Evolutionary conservation across 23 tunicate species (phyloP).

Genomic region (Trididemnum clinides): DNA sequence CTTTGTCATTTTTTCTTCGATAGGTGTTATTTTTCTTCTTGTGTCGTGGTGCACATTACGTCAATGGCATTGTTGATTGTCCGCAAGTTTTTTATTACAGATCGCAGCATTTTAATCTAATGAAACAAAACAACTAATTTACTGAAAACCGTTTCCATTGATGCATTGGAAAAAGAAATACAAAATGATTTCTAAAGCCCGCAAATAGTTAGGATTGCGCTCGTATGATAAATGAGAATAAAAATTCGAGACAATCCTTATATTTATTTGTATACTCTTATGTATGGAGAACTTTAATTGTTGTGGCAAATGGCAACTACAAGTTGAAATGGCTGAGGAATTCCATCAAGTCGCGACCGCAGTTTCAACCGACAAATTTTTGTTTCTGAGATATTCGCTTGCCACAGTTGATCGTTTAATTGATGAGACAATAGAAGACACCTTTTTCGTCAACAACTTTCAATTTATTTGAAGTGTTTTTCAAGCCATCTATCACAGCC

Average conservation of each 20-base stretch:
- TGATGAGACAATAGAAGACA: neutral
- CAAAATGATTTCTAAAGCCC: too few species aligned
- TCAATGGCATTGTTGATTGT: neutral
- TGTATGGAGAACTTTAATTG: too few species aligned
- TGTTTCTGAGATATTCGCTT: neutral
- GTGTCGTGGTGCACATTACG: neutral
- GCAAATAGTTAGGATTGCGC: too few species aligned
- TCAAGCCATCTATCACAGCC: neutral
- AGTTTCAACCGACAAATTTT: neutral
- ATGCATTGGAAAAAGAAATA: too few species aligned
- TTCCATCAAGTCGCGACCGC: conserved; percentile 3
- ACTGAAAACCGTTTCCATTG: too few species aligned
- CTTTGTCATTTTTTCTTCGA: neutral
- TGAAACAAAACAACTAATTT: neutral
- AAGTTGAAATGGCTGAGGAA: neutral
- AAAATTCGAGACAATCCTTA: too few species aligned
- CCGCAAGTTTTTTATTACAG: conserved; percentile 1
- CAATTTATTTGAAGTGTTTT: neutral
- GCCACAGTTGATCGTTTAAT: conserved; percentile 7
- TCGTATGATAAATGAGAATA: too few species aligned
- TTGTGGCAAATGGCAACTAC: too few species aligned
- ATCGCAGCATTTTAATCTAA: conserved; percentile 7
- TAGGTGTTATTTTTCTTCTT: conserved; percentile 5
- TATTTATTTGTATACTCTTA: too few species aligned
- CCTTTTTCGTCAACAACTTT: neutral